phyloP scores from a whole-genome alignment of 2,113 vertebrate genomes.

The Scomber japonicus region DNA sequence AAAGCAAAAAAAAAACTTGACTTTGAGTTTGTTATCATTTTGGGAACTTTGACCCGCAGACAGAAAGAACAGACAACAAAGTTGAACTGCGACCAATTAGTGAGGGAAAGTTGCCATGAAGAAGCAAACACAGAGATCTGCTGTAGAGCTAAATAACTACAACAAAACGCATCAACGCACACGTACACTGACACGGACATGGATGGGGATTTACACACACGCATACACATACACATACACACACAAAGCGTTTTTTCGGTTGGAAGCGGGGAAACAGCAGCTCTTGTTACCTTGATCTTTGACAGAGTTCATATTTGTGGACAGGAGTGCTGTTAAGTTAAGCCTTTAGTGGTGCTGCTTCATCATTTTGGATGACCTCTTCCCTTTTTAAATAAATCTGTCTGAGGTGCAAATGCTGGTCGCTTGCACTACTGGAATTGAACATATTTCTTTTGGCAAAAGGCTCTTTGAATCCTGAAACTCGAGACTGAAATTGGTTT shows the following conservation, averaged over 20 bases:
- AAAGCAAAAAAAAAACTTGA: neutral
- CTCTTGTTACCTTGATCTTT: conserved; percentile 24
- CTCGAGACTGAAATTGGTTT: neutral
- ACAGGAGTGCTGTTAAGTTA: conserved; percentile 8
- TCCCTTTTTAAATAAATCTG: neutral
- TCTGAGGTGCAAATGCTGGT: neutral
- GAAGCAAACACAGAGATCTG: conserved; percentile 41
- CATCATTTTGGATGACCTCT: neutral
- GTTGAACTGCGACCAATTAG: conserved; percentile 73
- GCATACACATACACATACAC: neutral
- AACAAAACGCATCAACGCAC: conserved; percentile 32
- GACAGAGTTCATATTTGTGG: conserved; percentile 21
- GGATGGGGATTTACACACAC: neutral
- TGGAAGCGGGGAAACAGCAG: conserved; percentile 14
- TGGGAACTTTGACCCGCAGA: conserved; percentile 47
- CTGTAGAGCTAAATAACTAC: conserved; percentile 48
- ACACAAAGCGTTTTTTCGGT: conserved; percentile 10
- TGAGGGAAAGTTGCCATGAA: conserved; percentile 52
- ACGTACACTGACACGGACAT: conserved; percentile 7
- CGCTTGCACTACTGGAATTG: neutral
- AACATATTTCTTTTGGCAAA: neutral
- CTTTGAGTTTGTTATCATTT: conserved; percentile 33
- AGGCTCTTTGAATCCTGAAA: neutral
- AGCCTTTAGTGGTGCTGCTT: neutral
- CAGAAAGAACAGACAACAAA: conserved; percentile 53